A percentile compares a stretch with the other conserved stretches of the same genome.
phyloP scores from a whole-genome alignment of 2,888 invertebrate genomes.

The Craniophora ligustri region DNA sequence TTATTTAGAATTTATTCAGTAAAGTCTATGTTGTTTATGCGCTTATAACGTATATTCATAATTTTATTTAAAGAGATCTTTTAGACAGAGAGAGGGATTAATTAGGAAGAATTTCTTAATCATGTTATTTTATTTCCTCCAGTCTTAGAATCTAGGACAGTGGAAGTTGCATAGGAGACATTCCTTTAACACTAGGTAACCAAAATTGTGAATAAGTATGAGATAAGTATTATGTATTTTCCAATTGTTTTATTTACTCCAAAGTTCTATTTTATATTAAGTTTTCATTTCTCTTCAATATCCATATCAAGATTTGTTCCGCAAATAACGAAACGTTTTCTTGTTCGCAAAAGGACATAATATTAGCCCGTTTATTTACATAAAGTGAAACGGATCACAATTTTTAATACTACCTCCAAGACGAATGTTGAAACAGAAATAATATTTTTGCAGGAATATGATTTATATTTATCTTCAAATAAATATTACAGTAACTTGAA shows the following conservation, averaged over 20 bases:
- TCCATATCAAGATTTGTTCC: conserved; percentile 18
- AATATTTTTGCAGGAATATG: conserved; percentile 1
- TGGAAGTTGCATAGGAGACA: no score
- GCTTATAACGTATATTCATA: no score
- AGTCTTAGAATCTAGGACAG: no score
- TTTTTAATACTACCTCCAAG: conserved; percentile 26
- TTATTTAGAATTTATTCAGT: no score
- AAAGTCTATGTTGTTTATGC: no score
- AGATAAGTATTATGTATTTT: not conserved
- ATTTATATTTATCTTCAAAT: not conserved
- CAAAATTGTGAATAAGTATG: conserved; percentile 1
- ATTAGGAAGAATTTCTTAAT: no score
- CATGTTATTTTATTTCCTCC: no score
- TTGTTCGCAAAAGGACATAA: conserved; percentile 44
- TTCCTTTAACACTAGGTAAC: no score
- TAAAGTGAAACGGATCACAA: conserved; percentile 31
- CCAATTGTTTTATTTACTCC: conserved; percentile 8
- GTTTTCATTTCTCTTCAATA: conserved; percentile 23
- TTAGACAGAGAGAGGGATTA: no score
- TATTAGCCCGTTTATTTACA: conserved; percentile 46
- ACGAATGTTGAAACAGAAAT: no score
- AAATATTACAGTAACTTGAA: not conserved
- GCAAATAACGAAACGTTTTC: conserved; percentile 29
- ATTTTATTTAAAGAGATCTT: no score
- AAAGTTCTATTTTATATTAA: not conserved